A percentile compares a stretch with the other conserved stretches of the same genome.
These are phyloP conservation scores for Hypsibius dujardini DNA, from an alignment of 1,140 invertebrate species.

Conservation along the genomic window DNA sequence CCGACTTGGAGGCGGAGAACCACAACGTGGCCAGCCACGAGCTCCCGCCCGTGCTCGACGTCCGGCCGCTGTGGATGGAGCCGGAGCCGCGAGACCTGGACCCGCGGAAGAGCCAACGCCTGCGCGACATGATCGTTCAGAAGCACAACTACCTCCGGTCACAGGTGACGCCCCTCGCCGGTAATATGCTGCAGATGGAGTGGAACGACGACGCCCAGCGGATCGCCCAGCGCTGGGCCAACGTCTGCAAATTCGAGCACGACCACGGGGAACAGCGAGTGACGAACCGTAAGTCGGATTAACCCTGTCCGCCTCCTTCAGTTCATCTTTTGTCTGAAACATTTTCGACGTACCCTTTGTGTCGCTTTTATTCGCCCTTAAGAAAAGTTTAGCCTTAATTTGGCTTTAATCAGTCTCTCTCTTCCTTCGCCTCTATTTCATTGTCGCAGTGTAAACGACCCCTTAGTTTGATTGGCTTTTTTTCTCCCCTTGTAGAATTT, in stretches of 20 bases:
- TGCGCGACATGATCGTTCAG: background rate
- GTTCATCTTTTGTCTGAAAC: background rate
- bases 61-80: conserved; percentile 3
- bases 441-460: too few relatives aligned
- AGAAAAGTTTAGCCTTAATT: too few relatives aligned
- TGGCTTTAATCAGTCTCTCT: background rate
- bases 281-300: background rate
- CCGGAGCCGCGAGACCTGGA: conserved; percentile 3
- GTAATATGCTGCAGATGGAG: conserved; percentile 10
- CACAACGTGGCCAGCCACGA: background rate
- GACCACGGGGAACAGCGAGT: conserved; percentile 7
- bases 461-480: background rate
- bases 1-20: background rate
- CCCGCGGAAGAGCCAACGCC: background rate
- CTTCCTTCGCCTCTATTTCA: background rate
- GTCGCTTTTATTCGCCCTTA: background rate
- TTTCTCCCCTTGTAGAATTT: conserved; percentile 14
- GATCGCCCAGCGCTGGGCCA: conserved; percentile 9
- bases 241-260: conserved; percentile 7
- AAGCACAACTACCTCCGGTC: conserved; percentile 10
- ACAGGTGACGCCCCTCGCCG: background rate
- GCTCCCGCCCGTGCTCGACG: background rate
- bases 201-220: conserved; percentile 1
- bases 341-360: too few relatives aligned
- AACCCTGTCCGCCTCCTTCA: too few relatives aligned